phyloP scores from a whole-genome alignment of 2,113 vertebrate genomes.

The Xiphias gladius region DNA sequence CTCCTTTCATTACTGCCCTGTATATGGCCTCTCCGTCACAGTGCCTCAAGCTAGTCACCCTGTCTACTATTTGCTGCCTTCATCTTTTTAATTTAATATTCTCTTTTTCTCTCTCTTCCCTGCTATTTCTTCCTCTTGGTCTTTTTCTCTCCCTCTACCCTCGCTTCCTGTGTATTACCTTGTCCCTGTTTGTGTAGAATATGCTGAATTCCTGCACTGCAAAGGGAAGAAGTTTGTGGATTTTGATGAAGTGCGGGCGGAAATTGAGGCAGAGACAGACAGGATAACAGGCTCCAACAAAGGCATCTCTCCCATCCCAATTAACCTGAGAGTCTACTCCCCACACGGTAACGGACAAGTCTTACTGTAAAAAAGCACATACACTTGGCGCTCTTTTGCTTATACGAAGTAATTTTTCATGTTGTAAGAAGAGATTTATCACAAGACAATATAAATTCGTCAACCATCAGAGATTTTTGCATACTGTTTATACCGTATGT shows the following conservation, averaged over 20 bases:
- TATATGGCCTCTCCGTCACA: conserved; percentile 38
- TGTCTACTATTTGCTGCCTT: conserved; percentile 48
- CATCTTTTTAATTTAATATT: conserved; percentile 56
- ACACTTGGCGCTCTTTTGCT: background rate
- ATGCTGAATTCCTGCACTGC: conserved; percentile 97
- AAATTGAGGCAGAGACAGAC: conserved; percentile 96
- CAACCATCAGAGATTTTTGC: background rate
- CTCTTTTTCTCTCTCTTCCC: background rate
- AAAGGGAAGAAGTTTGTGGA: conserved; percentile 97
- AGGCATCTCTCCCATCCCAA: conserved; percentile 95
- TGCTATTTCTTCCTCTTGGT: conserved; percentile 1
- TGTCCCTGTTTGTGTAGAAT: conserved; percentile 83
- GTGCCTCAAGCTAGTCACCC: conserved; percentile 50
- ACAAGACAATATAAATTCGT: too few species aligned
- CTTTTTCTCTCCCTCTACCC: background rate
- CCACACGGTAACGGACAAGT: conserved; percentile 87
- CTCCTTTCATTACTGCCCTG: conserved; percentile 50
- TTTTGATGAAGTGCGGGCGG: conserved; percentile 94
- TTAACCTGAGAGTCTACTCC: conserved; percentile 95
- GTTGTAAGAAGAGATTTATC: background rate
- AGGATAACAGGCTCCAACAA: conserved; percentile 96
- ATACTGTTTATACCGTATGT: background rate
- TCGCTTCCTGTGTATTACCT: background rate
- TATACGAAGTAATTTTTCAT: background rate
- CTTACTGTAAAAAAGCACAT: conserved; percentile 17